Conservation (phyloP, 2,797 vertebrate genomes). For the Podarcis lilfordi region DNA sequence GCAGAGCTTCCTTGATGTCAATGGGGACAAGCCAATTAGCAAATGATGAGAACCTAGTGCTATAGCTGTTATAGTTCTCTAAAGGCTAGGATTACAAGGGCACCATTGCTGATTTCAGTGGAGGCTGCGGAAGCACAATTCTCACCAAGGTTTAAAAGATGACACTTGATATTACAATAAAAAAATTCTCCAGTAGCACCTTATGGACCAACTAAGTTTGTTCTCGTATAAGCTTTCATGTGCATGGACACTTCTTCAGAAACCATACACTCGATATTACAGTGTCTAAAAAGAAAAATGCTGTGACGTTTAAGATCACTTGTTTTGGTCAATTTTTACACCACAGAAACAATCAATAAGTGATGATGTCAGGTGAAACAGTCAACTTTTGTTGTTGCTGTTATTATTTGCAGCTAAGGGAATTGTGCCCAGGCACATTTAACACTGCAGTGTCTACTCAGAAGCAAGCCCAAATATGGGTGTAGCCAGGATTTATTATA, state of each 20-base stretch:
- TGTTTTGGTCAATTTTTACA: background rate
- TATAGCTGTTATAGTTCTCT: background rate
- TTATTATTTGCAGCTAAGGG: background rate
- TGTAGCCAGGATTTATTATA: too few relatives aligned
- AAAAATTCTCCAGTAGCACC: background rate
- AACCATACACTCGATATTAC: background rate
- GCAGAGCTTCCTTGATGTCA: constrained; percentile 6
- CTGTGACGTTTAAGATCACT: background rate
- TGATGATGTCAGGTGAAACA: background rate
- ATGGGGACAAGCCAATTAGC: constrained; percentile 5
- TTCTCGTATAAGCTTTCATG: too few relatives aligned
- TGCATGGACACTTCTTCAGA: too few relatives aligned
- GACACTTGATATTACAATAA: background rate
- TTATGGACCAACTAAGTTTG: too few relatives aligned
- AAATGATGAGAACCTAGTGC: background rate
- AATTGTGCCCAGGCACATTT: background rate
- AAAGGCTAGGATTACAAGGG: background rate
- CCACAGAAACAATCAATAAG: too few relatives aligned
- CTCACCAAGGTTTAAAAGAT: background rate
- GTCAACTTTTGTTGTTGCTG: background rate
- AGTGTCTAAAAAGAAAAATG: background rate
- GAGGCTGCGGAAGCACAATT: background rate
- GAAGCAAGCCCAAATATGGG: too few relatives aligned
- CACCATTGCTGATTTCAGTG: background rate
- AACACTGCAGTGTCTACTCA: background rate